These are phyloP conservation scores for Artibeus jamaicensis DNA, from an alignment of 2,797 vertebrate species.

Conservation along the genomic window DNA sequence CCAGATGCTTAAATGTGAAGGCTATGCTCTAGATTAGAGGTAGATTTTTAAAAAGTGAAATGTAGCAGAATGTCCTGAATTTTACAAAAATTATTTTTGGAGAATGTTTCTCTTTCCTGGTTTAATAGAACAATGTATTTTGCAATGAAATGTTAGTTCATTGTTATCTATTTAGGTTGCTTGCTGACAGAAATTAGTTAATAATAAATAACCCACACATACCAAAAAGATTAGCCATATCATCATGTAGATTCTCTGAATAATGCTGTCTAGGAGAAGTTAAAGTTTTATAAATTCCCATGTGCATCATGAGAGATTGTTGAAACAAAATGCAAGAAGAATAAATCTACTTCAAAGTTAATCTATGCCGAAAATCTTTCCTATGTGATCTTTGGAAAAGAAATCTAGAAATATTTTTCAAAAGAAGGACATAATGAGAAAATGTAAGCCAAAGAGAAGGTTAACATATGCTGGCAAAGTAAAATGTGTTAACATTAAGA, in stretches of 20 bases:
- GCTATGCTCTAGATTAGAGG: background rate
- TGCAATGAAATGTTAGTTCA: background rate
- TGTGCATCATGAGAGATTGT: background rate
- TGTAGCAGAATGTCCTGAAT: background rate
- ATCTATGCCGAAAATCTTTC: background rate
- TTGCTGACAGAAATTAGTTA: constrained; percentile 2
- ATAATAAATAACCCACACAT: background rate
- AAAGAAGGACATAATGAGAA: background rate
- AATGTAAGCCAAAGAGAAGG: background rate
- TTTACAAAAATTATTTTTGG: background rate
- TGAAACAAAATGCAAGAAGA: background rate
- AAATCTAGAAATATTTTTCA: background rate
- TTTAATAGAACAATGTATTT: background rate
- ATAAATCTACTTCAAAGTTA: background rate
- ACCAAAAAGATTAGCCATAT: background rate
- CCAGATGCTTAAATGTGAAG: background rate
- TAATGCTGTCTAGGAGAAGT: background rate
- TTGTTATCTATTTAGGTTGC: background rate
- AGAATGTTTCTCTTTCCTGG: background rate
- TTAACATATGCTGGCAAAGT: background rate
- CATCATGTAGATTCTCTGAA: background rate
- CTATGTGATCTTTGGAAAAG: background rate
- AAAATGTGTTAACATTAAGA: background rate
- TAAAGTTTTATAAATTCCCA: background rate
- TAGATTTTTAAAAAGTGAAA: background rate